Evolutionary conservation across 2,113 vertebrate species (phyloP).

Genomic region (Trogon surrucura): DNA sequence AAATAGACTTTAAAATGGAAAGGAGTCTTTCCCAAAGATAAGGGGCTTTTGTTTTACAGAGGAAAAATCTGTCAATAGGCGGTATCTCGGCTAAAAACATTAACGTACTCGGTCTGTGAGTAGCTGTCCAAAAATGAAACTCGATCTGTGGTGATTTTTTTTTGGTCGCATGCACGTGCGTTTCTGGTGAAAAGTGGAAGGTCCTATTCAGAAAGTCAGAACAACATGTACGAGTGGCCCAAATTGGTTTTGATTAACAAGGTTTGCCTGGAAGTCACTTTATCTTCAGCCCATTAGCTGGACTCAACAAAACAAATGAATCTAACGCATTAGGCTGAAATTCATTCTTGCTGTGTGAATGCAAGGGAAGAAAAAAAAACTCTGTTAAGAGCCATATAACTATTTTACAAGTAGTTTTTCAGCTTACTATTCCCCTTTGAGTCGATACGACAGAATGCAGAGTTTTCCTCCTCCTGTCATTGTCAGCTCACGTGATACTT

Average conservation of each 20-base stretch:
- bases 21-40: background rate
- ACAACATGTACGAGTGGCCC: background rate
- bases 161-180: background rate
- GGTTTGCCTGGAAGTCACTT: conserved; percentile 60
- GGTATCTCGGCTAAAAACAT: background rate
- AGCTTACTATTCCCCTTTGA: background rate
- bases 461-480: background rate
- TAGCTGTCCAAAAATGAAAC: background rate
- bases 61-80: background rate
- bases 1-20: background rate
- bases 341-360: background rate
- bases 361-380: background rate
- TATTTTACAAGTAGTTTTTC: background rate
- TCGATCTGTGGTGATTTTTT: background rate
- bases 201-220: conserved; percentile 28
- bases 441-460: background rate
- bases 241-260: conserved; percentile 65
- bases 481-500: background rate
- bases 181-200: conserved; percentile 42
- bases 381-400: background rate
- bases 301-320: conserved; percentile 51
- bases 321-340: conserved; percentile 26
- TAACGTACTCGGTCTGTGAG: background rate
- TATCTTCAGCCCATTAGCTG: conserved; percentile 56
- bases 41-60: background rate